These are phyloP conservation scores for Dasysyrphus tricinctus DNA, from an alignment of 2,888 invertebrate species.

Conservation along the genomic window DNA sequence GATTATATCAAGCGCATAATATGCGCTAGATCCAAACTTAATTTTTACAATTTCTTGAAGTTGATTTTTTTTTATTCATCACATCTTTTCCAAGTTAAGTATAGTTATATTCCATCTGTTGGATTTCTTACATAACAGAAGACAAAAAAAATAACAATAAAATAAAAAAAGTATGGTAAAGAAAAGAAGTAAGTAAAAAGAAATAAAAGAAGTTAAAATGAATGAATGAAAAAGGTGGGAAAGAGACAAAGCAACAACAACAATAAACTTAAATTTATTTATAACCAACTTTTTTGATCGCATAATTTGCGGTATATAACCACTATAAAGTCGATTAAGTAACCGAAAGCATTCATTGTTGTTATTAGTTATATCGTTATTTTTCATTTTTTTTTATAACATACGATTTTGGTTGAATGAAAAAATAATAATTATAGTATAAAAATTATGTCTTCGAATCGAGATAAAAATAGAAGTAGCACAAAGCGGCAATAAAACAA, in stretches of 20 bases:
- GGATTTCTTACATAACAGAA: conserved; percentile 65
- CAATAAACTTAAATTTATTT: conserved; percentile 36
- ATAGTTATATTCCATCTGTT: conserved; percentile 26
- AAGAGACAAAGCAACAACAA: conserved; percentile 40
- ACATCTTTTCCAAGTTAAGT: conserved; percentile 57
- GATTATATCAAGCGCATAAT: conserved; percentile 72
- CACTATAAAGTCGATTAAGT: conserved; percentile 71
- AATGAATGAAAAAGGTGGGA: conserved; percentile 27
- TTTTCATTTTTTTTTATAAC: conserved; percentile 10
- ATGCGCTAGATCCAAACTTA: conserved; percentile 68
- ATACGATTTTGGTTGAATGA: conserved; percentile 54
- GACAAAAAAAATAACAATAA: conserved; percentile 26
- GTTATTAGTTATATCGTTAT: conserved; percentile 62
- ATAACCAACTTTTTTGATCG: conserved; percentile 62
- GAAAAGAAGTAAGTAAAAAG: conserved; percentile 15
- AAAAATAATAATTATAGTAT: conserved; percentile 56
- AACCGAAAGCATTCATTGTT: conserved; percentile 73
- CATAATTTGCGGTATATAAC: conserved; percentile 75
- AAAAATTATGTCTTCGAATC: conserved; percentile 60
- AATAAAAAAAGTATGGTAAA: conserved; percentile 46
- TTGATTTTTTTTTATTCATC: conserved; percentile 49
- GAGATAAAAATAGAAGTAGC: conserved; percentile 67
- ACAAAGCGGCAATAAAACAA: conserved; percentile 62
- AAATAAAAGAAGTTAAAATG: conserved; percentile 44
- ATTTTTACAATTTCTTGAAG: conserved; percentile 38